Percentiles rank a stretch among this genome's conserved stretches.
Evolutionary conservation across 1,140 invertebrate species (phyloP).

Genomic region (Prorops nasuta): DNA sequence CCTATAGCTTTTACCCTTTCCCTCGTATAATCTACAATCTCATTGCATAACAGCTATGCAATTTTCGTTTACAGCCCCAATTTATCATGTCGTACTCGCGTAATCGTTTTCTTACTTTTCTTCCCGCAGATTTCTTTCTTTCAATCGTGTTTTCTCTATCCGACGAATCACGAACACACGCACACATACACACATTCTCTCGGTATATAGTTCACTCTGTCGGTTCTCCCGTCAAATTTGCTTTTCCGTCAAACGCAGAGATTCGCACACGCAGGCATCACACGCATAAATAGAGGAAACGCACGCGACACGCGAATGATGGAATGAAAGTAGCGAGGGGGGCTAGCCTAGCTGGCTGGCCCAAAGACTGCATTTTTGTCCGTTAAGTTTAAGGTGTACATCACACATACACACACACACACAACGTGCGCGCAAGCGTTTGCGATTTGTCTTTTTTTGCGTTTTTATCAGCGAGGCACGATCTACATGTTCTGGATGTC

Average conservation of each 20-base stretch:
- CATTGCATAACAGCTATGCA: too few relatives aligned
- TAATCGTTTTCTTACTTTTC: neutral
- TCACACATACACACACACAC: constrained; percentile 20
- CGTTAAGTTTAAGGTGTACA: constrained; percentile 25
- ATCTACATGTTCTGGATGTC: constrained; percentile 97
- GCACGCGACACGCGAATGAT: constrained; percentile 17
- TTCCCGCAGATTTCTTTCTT: constrained; percentile 3
- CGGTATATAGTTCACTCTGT: too few relatives aligned
- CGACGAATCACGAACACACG: constrained; percentile 5
- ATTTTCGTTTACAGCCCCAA: too few relatives aligned
- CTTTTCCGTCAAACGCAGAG: constrained; percentile 10
- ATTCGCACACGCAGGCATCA: constrained; percentile 12
- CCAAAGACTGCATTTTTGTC: constrained; percentile 21
- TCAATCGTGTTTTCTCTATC: constrained; percentile 3
- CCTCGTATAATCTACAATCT: too few relatives aligned
- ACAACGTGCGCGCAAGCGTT: constrained; percentile 1
- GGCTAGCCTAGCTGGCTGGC: constrained; percentile 26
- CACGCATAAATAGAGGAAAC: constrained; percentile 12
- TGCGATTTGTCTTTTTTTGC: too few relatives aligned
- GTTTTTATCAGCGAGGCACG: constrained; percentile 40
- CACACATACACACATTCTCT: constrained; percentile 1
- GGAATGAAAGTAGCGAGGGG: constrained; percentile 22
- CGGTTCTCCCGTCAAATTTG: too few relatives aligned
- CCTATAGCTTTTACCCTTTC: neutral
- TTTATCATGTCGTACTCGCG: too few relatives aligned